These are phyloP conservation scores for Eilema griseolum DNA, from an alignment of 2,888 invertebrate species.

Conservation along the genomic window DNA sequence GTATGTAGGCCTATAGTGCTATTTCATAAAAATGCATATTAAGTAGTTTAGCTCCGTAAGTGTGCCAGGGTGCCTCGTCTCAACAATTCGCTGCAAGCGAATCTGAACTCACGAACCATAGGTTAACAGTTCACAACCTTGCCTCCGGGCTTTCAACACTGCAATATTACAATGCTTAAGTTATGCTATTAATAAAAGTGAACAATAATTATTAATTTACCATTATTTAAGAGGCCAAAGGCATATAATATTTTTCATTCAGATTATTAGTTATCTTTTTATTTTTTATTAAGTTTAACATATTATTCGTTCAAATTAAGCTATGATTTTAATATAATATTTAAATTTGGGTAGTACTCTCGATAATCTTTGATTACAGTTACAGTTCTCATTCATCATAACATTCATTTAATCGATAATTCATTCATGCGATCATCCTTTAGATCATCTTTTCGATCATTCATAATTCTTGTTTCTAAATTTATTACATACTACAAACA, in stretches of 20 bases:
- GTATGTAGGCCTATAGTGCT: not conserved
- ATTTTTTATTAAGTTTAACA: not conserved
- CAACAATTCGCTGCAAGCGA: constrained; percentile 37
- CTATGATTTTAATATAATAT: no score
- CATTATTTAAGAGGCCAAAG: not conserved
- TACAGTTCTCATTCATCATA: not conserved
- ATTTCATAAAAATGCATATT: constrained; percentile 13
- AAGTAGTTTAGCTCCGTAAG: constrained; percentile 12
- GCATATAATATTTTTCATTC: not conserved
- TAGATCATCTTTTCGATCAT: not conserved
- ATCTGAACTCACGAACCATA: constrained; percentile 42
- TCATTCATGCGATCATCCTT: not conserved
- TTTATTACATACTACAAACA: not conserved
- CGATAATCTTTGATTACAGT: not conserved
- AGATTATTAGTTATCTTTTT: not conserved
- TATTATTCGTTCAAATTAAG: not conserved
- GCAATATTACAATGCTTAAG: constrained; percentile 15
- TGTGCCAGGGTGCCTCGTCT: constrained; percentile 27
- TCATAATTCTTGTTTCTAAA: not conserved
- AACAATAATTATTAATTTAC: not conserved
- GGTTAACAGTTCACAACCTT: constrained; percentile 42
- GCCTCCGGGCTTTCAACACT: constrained; percentile 38
- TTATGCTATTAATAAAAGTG: not conserved
- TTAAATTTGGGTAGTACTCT: not conserved
- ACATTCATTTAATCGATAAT: not conserved